phyloP scores from a whole-genome alignment of 1,140 invertebrate genomes.

The Oryzaephilus surinamensis region DNA sequence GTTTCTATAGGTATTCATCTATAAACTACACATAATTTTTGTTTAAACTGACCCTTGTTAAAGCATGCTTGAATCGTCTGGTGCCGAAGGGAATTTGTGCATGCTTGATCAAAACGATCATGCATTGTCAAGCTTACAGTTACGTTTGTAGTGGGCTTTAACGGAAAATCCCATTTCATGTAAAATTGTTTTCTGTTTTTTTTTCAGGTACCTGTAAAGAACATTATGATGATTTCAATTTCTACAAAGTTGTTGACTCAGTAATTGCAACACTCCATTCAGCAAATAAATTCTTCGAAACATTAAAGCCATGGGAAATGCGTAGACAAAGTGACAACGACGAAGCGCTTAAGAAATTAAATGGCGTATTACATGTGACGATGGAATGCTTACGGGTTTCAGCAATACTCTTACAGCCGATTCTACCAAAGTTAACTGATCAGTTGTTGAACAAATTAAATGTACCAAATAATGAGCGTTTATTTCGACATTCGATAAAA shows the following conservation, averaged over 20 bases:
- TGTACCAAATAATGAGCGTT: slow-evolving; percentile 40
- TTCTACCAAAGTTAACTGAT: slow-evolving; percentile 62
- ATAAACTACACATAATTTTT: too few relatives aligned
- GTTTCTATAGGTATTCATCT: too few relatives aligned
- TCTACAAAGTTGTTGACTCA: slow-evolving; percentile 73
- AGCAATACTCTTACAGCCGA: slow-evolving; percentile 69
- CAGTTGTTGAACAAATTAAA: slow-evolving; percentile 58
- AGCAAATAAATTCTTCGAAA: slow-evolving; percentile 79
- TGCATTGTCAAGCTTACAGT: too few relatives aligned
- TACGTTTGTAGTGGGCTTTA: background rate
- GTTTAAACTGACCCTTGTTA: too few relatives aligned
- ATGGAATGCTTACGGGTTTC: slow-evolving; percentile 74
- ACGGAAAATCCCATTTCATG: background rate
- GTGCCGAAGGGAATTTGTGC: background rate
- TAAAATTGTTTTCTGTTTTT: slow-evolving; percentile 11
- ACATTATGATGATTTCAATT: slow-evolving; percentile 67
- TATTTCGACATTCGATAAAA: slow-evolving; percentile 45
- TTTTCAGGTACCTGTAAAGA: slow-evolving; percentile 43
- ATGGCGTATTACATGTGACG: slow-evolving; percentile 66
- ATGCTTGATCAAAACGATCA: slow-evolving; percentile 1
- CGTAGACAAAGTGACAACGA: slow-evolving; percentile 40
- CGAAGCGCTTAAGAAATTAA: slow-evolving; percentile 44
- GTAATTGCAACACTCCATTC: slow-evolving; percentile 62
- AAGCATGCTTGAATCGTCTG: too few relatives aligned
- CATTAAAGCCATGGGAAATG: slow-evolving; percentile 79